phyloP scores from a whole-genome alignment of 2,888 invertebrate species.

The Dynastes grantii region DNA sequence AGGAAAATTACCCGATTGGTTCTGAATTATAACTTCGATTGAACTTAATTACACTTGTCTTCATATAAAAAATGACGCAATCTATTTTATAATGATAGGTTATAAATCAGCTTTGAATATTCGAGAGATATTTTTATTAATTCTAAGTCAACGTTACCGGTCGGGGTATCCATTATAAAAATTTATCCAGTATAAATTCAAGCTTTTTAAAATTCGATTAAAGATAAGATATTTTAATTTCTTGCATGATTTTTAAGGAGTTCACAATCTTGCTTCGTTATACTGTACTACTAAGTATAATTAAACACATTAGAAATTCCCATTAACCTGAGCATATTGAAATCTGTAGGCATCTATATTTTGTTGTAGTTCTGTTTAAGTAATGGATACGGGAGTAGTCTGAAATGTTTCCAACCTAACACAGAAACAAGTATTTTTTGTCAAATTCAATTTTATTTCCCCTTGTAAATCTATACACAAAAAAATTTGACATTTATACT shows the following conservation, averaged over 20 bases:
- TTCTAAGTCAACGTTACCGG: conserved; percentile 21
- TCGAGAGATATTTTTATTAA: conserved; percentile 40
- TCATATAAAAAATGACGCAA: conserved; percentile 51
- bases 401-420: too few relatives aligned
- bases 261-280: too few relatives aligned
- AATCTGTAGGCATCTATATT: too few relatives aligned
- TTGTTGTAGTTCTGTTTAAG: too few relatives aligned
- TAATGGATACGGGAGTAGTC: too few relatives aligned
- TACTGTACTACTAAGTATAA: not conserved
- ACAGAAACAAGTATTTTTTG: too few relatives aligned
- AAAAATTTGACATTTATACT: too few relatives aligned
- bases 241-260: not conserved
- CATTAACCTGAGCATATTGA: too few relatives aligned
- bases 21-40: conserved; percentile 53
- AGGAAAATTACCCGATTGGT: conserved; percentile 53
- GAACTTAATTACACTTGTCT: conserved; percentile 53
- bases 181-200: conserved; percentile 11
- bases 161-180: conserved; percentile 13
- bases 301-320: not conserved
- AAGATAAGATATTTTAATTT: conserved; percentile 34
- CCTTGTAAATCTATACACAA: too few relatives aligned
- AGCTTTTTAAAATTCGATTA: conserved; percentile 25
- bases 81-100: conserved; percentile 52
- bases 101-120: conserved; percentile 47
- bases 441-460: too few relatives aligned